These are phyloP conservation scores for Tichodroma muraria DNA, from an alignment of 2,113 vertebrate genomes.

Conservation along the genomic window DNA sequence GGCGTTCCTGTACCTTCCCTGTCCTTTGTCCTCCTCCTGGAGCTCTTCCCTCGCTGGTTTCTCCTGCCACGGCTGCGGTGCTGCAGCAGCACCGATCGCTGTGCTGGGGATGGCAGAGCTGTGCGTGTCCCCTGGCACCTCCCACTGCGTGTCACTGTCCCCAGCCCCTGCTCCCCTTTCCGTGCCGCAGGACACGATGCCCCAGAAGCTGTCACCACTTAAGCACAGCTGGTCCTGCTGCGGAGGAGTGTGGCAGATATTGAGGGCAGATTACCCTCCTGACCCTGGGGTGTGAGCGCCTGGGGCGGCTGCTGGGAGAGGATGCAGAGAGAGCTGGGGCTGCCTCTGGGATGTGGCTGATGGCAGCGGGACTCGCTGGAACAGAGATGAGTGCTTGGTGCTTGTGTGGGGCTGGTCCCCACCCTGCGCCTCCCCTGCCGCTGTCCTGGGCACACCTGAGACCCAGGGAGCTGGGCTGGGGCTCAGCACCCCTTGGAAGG, in stretches of 20 bases:
- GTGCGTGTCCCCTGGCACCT: neutral
- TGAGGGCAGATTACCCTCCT: constrained; percentile 9
- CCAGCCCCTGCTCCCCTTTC: neutral
- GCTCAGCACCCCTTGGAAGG: neutral
- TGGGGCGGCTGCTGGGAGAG: neutral
- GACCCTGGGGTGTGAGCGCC: neutral
- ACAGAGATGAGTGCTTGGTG: neutral
- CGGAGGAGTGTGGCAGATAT: neutral
- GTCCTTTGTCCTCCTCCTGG: neutral
- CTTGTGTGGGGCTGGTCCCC: accelerated
- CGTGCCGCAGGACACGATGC: neutral
- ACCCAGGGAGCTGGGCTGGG: neutral
- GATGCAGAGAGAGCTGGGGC: neutral
- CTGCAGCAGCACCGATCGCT: accelerated
- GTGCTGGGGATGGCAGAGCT: accelerated
- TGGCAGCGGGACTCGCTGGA: neutral
- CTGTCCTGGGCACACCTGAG: neutral
- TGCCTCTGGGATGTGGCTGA: neutral
- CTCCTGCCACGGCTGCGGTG: accelerated
- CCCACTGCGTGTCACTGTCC: neutral
- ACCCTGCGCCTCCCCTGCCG: accelerated
- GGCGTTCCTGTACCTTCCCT: no score
- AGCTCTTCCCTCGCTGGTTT: neutral
- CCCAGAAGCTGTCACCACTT: constrained; percentile 3
- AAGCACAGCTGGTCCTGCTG: neutral